These are phyloP conservation scores for Chymomyza procnemis DNA, from an alignment of 2,888 invertebrate genomes.

Conservation along the genomic window DNA sequence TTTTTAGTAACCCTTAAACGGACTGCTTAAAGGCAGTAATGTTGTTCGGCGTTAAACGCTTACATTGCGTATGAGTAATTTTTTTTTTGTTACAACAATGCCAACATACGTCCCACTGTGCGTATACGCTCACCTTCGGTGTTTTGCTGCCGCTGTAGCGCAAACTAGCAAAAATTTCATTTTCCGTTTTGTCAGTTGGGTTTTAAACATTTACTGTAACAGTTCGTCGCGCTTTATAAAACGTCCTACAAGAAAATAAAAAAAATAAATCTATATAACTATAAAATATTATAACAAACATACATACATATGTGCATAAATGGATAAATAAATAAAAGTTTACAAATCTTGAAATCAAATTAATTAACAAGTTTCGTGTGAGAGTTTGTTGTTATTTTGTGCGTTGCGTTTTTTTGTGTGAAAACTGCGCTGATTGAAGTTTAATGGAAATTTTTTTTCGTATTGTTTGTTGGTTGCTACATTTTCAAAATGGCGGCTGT, in stretches of 20 bases:
- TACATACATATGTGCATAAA: conserved; percentile 12
- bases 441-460: conserved; percentile 22
- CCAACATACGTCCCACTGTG: neutral
- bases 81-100: no score
- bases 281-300: neutral
- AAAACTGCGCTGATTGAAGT: neutral
- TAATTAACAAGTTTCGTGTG: conserved; percentile 30
- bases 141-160: conserved; percentile 28
- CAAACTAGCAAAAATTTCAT: conserved; percentile 54
- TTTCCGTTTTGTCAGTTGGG: conserved; percentile 73
- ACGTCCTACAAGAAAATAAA: conserved; percentile 17
- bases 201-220: conserved; percentile 75
- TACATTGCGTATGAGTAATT: no score
- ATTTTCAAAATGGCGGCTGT: conserved; percentile 62
- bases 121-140: conserved; percentile 53
- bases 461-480: conserved; percentile 34
- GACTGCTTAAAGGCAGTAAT: no score
- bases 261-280: conserved; percentile 18
- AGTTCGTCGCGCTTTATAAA: conserved; percentile 64
- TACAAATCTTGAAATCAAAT: conserved; percentile 22
- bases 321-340: conserved; percentile 31
- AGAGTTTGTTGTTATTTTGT: conserved; percentile 9
- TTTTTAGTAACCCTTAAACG: no score
- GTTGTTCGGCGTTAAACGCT: no score
- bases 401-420: neutral